Evolutionary conservation across 2,888 invertebrate genomes (phyloP).

Genomic region (Subacronicta megacephala): DNA sequence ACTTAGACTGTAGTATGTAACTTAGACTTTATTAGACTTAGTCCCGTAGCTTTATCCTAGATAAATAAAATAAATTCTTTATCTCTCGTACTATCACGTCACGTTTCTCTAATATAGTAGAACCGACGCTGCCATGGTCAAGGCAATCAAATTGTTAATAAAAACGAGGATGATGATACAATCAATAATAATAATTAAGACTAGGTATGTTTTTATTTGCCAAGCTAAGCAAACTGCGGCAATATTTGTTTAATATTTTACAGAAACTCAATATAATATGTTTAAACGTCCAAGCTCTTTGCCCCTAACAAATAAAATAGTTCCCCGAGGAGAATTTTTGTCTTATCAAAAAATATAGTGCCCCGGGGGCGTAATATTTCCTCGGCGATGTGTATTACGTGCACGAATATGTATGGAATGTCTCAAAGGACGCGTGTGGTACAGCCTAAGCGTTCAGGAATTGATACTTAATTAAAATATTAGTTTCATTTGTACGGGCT

Average conservation of each 20-base stretch:
- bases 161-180: too few species aligned
- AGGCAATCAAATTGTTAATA: too few species aligned
- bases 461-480: slow-evolving; percentile 18
- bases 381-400: slow-evolving; percentile 35
- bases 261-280: slow-evolving; percentile 27
- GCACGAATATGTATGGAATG: slow-evolving; percentile 30
- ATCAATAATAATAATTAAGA: too few species aligned
- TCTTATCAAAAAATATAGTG: slow-evolving; percentile 52
- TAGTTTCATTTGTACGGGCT: slow-evolving; percentile 11
- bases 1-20: too few species aligned
- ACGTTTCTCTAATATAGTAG: too few species aligned
- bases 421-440: slow-evolving; percentile 17
- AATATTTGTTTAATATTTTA: slow-evolving; percentile 10
- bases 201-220: too few species aligned
- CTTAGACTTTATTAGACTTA: too few species aligned
- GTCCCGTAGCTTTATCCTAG: too few species aligned
- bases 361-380: slow-evolving; percentile 40
- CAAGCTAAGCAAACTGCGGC: not conserved
- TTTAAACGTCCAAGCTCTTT: slow-evolving; percentile 30
- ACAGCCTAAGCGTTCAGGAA: slow-evolving; percentile 6
- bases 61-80: too few species aligned
- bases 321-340: slow-evolving; percentile 39
- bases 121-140: too few species aligned
- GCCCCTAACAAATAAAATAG: slow-evolving; percentile 45
- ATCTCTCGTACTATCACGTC: too few species aligned